These are phyloP conservation scores for Hozukius guyotensis DNA, from an alignment of 2,797 vertebrate species.

Conservation along the genomic window DNA sequence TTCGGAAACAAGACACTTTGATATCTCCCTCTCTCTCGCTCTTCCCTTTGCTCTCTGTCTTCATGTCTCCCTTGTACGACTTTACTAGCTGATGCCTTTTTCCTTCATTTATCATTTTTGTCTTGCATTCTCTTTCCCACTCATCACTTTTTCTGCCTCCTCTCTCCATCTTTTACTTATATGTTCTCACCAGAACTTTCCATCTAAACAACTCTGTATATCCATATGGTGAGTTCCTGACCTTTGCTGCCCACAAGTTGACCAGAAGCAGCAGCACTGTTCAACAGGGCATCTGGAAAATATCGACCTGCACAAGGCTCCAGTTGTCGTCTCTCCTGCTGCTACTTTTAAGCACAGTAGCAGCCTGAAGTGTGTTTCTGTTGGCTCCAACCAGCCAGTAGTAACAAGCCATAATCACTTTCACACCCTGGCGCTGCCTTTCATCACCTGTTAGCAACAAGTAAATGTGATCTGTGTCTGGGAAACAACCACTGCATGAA, in stretches of 20 bases:
- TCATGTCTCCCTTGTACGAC: background rate
- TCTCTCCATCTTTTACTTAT: background rate
- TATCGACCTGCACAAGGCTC: slow-evolving; percentile 26
- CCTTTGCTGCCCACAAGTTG: slow-evolving; percentile 38
- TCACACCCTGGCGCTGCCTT: slow-evolving; percentile 37
- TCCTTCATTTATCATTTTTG: background rate
- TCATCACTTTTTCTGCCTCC: background rate
- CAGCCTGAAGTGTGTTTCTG: slow-evolving; percentile 34
- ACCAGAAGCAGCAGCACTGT: slow-evolving; percentile 11
- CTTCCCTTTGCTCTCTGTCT: slow-evolving; percentile 1
- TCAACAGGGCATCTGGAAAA: slow-evolving; percentile 36
- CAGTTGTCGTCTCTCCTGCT: slow-evolving; percentile 18
- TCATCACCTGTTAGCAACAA: slow-evolving; percentile 35
- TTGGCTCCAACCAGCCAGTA: slow-evolving; percentile 18
- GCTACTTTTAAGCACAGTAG: slow-evolving; percentile 22
- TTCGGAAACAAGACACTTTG: slow-evolving; percentile 15
- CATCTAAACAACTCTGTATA: background rate
- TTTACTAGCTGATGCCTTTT: background rate
- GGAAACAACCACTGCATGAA: background rate
- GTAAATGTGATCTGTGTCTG: slow-evolving; percentile 11
- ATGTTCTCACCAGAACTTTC: slow-evolving; percentile 12
- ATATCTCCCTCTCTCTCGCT: background rate
- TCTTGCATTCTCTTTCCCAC: background rate
- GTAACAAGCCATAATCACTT: slow-evolving; percentile 43
- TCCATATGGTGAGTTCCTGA: slow-evolving; percentile 13